Evolutionary conservation across 2,113 vertebrate genomes (phyloP), one percentile per base, ranked within the genome.

Genomic region (Chrysemys picta): DNA sequence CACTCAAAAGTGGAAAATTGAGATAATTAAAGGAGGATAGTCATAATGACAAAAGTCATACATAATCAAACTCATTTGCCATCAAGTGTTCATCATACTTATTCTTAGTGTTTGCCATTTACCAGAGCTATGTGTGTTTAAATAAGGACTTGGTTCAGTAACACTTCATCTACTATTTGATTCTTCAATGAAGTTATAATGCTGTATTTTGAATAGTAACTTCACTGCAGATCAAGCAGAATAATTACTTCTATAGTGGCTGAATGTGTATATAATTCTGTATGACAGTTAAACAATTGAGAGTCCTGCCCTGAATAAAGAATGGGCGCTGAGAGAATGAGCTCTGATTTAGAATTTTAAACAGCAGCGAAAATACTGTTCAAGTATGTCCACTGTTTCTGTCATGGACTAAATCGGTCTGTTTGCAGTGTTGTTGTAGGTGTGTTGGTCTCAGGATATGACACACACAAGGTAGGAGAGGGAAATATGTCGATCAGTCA

Each of bases 291-390:
- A 38, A 86, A 92, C 90, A 85, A 52, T 3, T 35, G 65, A 90
- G 49, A 89, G 38, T 11, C 29, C 5, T 25, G 62, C 24, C 53
- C 79, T 0, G 1, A 85, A 80, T n/a, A 72, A 38, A 38, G 54
- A 65, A 25, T 3, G 1, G n/a, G 57, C 9, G 2, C 42, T 19
- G 27, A 35, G 0, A 1, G 86, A 24, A 89, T 13, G 93, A 85
- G 87, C 31, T 25, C 57, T 80, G 27, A 65, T 82, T 12, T 8
- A 84, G 4, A 72, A 92, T 49, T 84, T 50, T 8, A 82, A 4
- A 21, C 45, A 84, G 10, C 47, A 89, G 42, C 47, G 69, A 88
- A 93, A 84, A 5, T 3, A 85, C 81, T 95, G 80, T 53, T 22
- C 82, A 19, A 8, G 75, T 4, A 76, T 45, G 89, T n/a, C 16